phyloP scores from a whole-genome alignment of 2,113 vertebrate species.

The Leuciscus idus region DNA sequence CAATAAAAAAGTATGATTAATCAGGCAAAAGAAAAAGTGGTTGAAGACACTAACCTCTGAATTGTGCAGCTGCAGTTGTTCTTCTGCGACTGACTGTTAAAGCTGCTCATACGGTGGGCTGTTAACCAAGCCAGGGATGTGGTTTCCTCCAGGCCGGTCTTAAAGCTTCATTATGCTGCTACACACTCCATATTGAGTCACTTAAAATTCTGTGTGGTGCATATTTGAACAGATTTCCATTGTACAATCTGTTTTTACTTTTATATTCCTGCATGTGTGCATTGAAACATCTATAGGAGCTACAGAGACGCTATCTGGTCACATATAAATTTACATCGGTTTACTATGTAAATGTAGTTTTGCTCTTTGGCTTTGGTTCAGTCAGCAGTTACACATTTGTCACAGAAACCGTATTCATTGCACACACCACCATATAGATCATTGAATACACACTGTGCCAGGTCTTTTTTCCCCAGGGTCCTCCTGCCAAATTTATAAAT shows the following conservation, averaged over 20 bases:
- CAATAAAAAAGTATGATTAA: constrained; percentile 13
- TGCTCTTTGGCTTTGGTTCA: background rate
- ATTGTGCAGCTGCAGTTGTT: background rate
- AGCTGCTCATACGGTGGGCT: constrained; percentile 30
- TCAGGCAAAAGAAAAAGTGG: background rate
- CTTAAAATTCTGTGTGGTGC: constrained; percentile 25
- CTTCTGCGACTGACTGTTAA: constrained; percentile 19
- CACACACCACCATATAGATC: background rate
- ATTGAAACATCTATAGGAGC: background rate
- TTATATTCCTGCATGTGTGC: constrained; percentile 1
- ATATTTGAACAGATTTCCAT: constrained; percentile 32
- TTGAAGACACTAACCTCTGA: background rate
- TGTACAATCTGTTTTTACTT: constrained; percentile 20
- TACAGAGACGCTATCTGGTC: background rate
- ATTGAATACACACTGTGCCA: background rate
- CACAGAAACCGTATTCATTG: background rate
- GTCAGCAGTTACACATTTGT: background rate
- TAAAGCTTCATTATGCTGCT: constrained; percentile 41
- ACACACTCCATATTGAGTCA: constrained; percentile 36
- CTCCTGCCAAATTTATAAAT: constrained; percentile 7
- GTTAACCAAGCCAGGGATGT: constrained; percentile 41
- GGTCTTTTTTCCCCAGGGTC: background rate
- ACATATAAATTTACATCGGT: constrained; percentile 3
- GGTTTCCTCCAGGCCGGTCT: constrained; percentile 42
- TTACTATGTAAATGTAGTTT: background rate